Evolutionary conservation across 1,140 invertebrate genomes (phyloP), one percentile per base, ranked within the genome.

Genomic region (Drosophila subpulchrella): DNA sequence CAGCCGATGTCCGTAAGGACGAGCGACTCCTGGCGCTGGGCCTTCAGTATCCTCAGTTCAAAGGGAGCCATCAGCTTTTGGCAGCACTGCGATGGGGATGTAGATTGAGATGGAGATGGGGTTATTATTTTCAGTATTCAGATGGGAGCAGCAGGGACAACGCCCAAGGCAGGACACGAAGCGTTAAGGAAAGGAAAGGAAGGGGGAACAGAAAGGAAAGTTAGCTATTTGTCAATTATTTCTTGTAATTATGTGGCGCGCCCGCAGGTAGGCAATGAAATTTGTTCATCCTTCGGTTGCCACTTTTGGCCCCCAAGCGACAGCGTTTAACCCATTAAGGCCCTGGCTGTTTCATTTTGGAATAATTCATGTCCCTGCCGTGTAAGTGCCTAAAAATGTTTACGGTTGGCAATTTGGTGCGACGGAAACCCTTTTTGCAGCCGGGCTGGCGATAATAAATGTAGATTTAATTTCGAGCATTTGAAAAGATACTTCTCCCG

Each of bases 1-100:
- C 96, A 96, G 39, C 95, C 94, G 59, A 96, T 95, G 93, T 96
- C 95, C 30, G 95, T 95, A 50, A 96, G 95, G 11, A 96, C 96
- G 56, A 96, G 53, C n/a, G 91, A 82, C 10, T 90, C 91, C 61
- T 91, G 91, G 4, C 88, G 91, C 53, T 91, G 80, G 48, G 84
- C 84, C 51, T 80, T 70, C 30, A 84, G 81, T 2, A 88, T 68
- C 32, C 77, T 70, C 59, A 89, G 61, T 39, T 84, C 61, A 68
- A 89, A 88, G 13, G 81, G 72, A 13, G 78, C 58, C 72, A 77
- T 59, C 56, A 78, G 74, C 57, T 81, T 59, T 6, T 76, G 78
- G 72, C 91, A 91, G 67, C 91, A 92, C 91, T 92, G 80, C 46
- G 6, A 55, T 3, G 39, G 13, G 17, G n/a, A 3, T 20, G 20